Evolutionary conservation across 2,888 invertebrate species (phyloP).

Genomic region (Hetaerina titia): DNA sequence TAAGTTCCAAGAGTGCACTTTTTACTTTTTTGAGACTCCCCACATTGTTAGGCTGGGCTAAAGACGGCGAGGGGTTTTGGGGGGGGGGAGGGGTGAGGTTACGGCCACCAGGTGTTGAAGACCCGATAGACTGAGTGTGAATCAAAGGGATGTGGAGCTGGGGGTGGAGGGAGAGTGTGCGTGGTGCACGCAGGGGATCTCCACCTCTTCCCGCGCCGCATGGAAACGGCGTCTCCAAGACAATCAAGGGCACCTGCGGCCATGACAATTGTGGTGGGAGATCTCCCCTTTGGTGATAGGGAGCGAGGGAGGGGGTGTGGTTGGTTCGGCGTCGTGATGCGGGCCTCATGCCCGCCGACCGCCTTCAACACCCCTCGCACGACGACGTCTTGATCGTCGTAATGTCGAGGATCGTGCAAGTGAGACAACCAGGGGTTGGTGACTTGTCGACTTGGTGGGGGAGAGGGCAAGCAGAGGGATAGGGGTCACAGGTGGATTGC

Average conservation of each 20-base stretch:
- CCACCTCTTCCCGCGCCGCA: neutral
- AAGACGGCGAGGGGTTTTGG: neutral
- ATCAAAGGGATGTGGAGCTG: neutral
- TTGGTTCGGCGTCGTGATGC: neutral
- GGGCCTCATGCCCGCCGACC: neutral
- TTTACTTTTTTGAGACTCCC: neutral
- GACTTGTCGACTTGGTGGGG: too few species aligned
- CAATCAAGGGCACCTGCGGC: constrained; percentile 32
- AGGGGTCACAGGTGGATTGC: too few species aligned
- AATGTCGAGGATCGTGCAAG: too few species aligned
- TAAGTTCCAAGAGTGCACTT: too few species aligned
- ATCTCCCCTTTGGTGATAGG: too few species aligned
- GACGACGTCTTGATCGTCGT: neutral
- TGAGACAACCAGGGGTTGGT: too few species aligned
- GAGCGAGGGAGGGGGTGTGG: neutral
- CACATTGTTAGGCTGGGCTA: neutral
- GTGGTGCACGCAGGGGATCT: too few species aligned
- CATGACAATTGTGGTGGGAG: neutral
- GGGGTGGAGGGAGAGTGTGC: neutral
- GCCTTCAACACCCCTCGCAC: neutral
- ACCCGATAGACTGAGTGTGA: neutral
- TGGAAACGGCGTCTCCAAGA: neutral
- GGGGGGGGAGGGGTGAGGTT: neutral
- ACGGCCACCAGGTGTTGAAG: neutral
- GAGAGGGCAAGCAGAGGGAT: too few species aligned